Percentiles rank a stretch among this genome's conserved stretches.
phyloP scores from a whole-genome alignment of 1,140 invertebrate genomes.

The Cardiocondyla obscurior region DNA sequence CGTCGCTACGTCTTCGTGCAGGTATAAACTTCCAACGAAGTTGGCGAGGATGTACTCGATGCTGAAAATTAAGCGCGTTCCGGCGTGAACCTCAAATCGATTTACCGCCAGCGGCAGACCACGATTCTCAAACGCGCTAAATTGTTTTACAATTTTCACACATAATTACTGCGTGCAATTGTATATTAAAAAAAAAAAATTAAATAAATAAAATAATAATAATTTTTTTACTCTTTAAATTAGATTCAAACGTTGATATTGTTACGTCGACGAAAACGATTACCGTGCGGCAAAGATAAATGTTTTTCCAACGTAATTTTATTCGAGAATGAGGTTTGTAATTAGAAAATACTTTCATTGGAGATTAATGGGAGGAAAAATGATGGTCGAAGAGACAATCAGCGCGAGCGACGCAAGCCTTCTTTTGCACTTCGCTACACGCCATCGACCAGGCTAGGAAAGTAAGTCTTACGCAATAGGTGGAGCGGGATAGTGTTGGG shows the following conservation, averaged over 20 bases:
- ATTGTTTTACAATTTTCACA: neutral
- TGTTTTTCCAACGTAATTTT: neutral
- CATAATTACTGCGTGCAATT: neutral
- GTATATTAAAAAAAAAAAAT: too few relatives aligned
- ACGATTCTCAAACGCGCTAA: slow-evolving; percentile 7
- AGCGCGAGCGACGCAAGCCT: slow-evolving; percentile 18
- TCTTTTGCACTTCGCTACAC: slow-evolving; percentile 60
- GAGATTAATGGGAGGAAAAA: slow-evolving; percentile 24
- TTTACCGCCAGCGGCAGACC: neutral
- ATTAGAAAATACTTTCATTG: slow-evolving; percentile 2
- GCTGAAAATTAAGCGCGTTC: slow-evolving; percentile 32
- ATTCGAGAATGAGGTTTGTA: neutral
- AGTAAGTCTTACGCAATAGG: slow-evolving; percentile 78
- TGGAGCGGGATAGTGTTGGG: slow-evolving; percentile 71
- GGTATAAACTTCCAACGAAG: slow-evolving; percentile 4
- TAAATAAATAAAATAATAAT: too few relatives aligned
- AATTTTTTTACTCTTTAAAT: too few relatives aligned
- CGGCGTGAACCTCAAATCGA: neutral
- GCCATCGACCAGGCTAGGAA: slow-evolving; percentile 72
- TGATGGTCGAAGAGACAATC: slow-evolving; percentile 20
- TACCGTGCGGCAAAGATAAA: neutral
- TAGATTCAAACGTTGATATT: neutral
- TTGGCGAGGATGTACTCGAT: neutral
- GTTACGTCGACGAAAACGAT: neutral
- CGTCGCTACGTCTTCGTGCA: slow-evolving; percentile 6